Conservation (phyloP, 2,888 invertebrate species). For the Brassicogethes aeneus region DNA sequence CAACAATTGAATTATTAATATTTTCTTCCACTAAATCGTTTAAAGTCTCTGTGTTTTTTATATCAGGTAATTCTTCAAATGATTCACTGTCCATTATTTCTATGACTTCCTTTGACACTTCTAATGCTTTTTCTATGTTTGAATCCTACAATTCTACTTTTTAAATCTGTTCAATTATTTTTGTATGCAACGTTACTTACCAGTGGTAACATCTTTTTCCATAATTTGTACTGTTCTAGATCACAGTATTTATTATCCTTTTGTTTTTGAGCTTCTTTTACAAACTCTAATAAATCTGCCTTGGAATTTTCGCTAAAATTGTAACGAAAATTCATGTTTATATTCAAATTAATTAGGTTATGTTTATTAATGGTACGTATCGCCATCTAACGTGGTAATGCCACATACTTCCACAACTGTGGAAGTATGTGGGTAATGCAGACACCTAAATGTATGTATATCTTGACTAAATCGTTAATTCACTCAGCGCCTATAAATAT, state of each 20-base stretch:
- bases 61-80: slow-evolving; percentile 11
- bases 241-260: slow-evolving; percentile 16
- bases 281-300: slow-evolving; percentile 11
- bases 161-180: slow-evolving; percentile 4
- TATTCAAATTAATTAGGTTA: too few relatives aligned
- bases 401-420: too few relatives aligned
- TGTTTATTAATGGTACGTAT: too few relatives aligned
- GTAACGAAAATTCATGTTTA: too few relatives aligned
- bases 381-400: too few relatives aligned
- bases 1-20: slow-evolving; percentile 8
- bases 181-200: slow-evolving; percentile 10
- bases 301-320: slow-evolving; percentile 17
- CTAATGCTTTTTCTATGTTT: slow-evolving; percentile 8
- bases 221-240: slow-evolving; percentile 9
- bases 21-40: not conserved
- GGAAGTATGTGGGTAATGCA: too few relatives aligned
- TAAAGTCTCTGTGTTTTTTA: not conserved
- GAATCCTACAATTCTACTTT: slow-evolving; percentile 6
- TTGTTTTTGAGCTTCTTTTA: slow-evolving; percentile 14
- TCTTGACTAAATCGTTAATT: too few relatives aligned
- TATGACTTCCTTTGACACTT: slow-evolving; percentile 6
- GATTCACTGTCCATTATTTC: slow-evolving; percentile 12
- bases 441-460: too few relatives aligned
- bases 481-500: too few relatives aligned
- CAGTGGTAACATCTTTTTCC: slow-evolving; percentile 15